Evolutionary conservation across 2,113 vertebrate species (phyloP), one percentile per base, ranked within the genome.

Genomic region (Macrotus californicus): DNA sequence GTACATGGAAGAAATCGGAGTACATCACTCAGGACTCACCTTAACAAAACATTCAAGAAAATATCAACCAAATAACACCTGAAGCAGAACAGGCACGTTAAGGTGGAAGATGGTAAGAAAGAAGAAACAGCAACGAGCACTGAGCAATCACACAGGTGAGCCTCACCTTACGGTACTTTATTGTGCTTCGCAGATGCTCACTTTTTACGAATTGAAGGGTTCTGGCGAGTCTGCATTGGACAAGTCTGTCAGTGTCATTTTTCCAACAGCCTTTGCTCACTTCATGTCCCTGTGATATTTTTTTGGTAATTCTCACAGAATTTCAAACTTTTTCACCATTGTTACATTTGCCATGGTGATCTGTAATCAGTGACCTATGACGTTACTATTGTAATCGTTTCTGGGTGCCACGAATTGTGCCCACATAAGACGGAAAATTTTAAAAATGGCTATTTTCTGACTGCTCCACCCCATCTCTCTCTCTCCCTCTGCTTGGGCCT

Each of bases 41-140:
- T 85, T 9, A 84, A 50, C 36, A 86, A 95, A 96, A 76, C 21
- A 36, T 12, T 80, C 64, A 81, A 90, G 50, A 85, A 89, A 93
- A 83, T 31, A 87, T 39, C 69, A 64, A 36, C 16, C 19, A 80
- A 61, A 24, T 26, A 82, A 64, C 34, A 94, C 66, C 82, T 43
- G 39, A 72, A 50, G 31, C 18, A 48, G 19, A 52, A 66, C 2
- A 50, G 48, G 76, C 46, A 80, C 50, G 36, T 39, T 70, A 75
- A 66, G 24, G 84, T 6, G 11, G 21, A 24, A 82, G 13, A 34
- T 26, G 52, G 72, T 77, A 36, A 54, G 79, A 76, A 54, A 16
- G 29, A 43, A 77, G 43, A 88, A 87, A 66, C 39, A 91, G 34
- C 8, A 80, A 6, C 48, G 46, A 67, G 29, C 67, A 50, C 48